Evolutionary conservation across 2,888 invertebrate genomes (phyloP).

Genomic region (Atrina japonica): DNA sequence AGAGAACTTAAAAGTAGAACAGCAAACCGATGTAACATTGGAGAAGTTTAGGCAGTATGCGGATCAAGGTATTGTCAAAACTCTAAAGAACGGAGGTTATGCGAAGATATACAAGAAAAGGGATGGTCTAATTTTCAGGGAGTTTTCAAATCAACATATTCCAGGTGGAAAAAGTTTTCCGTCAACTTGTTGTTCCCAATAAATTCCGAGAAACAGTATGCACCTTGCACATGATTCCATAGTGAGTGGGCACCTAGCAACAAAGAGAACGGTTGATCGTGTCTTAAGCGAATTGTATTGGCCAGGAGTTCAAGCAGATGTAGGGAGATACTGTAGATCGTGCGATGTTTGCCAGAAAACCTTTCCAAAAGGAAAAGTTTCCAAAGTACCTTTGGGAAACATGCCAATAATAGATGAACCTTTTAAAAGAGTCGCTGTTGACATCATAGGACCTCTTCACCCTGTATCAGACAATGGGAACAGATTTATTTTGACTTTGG

Average conservation of each 20-base stretch:
- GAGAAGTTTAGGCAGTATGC: neutral
- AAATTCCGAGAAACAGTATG: conserved; percentile 33
- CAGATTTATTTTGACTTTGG: conserved; percentile 47
- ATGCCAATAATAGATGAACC: conserved; percentile 44
- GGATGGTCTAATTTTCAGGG: conserved; percentile 22
- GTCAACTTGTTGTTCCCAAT: conserved; percentile 46
- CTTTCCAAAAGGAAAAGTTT: conserved; percentile 25
- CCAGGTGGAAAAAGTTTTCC: conserved; percentile 19
- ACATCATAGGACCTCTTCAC: conserved; percentile 47
- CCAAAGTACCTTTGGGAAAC: conserved; percentile 22
- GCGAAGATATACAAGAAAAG: conserved; percentile 1
- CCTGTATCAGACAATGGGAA: conserved; percentile 42
- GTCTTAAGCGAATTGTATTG: conserved; percentile 44
- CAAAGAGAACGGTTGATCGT: conserved; percentile 27
- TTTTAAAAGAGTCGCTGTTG: conserved; percentile 47
- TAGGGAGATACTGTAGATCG: conserved; percentile 44
- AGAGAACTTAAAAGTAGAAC: conserved; percentile 8
- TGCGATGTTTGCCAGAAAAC: conserved; percentile 54
- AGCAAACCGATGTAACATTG: conserved; percentile 2
- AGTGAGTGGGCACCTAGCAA: conserved; percentile 45
- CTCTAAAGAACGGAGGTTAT: neutral
- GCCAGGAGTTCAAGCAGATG: conserved; percentile 46
- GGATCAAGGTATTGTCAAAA: neutral
- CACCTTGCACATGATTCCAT: conserved; percentile 39
- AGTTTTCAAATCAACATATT: neutral